phyloP scores from a whole-genome alignment of 92 coral and sea anemone genomes.

The Epizoanthus ramosus region DNA sequence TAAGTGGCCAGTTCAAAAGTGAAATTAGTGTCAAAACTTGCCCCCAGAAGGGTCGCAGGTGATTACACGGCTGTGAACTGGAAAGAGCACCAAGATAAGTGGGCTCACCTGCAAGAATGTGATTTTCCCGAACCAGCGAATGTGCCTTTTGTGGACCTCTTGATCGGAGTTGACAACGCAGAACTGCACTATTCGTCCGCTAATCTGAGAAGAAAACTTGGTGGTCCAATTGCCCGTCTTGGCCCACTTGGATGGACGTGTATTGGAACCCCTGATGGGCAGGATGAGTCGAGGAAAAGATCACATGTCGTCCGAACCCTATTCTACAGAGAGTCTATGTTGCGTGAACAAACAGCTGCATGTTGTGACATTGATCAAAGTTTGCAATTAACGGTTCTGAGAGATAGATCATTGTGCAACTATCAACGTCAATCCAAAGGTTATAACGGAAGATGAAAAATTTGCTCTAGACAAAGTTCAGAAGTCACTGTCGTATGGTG shows the following conservation, averaged over 20 bases:
- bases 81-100: slow-evolving; percentile 46
- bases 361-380: slow-evolving; percentile 54
- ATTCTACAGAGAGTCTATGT: slow-evolving; percentile 6
- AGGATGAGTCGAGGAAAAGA: background rate
- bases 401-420: slow-evolving; percentile 64
- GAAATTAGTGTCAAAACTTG: slow-evolving; percentile 60
- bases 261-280: slow-evolving; percentile 32
- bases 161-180: slow-evolving; percentile 59
- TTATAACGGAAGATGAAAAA: slow-evolving; percentile 54
- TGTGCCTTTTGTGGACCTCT: slow-evolving; percentile 60
- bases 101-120: slow-evolving; percentile 63
- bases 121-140: slow-evolving; percentile 67
- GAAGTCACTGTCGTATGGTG: slow-evolving; percentile 22
- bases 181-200: slow-evolving; percentile 63
- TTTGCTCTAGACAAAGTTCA: slow-evolving; percentile 45
- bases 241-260: slow-evolving; percentile 82
- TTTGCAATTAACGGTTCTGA: slow-evolving; percentile 59
- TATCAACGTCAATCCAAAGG: background rate
- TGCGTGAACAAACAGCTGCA: background rate
- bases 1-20: slow-evolving; percentile 54
- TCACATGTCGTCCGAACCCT: slow-evolving; percentile 34
- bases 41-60: slow-evolving; percentile 61
- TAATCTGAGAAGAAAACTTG: slow-evolving; percentile 53
- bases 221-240: slow-evolving; percentile 59
- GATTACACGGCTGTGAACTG: slow-evolving; percentile 62